Evolutionary conservation across 2,888 invertebrate species (phyloP).

Genomic region (Eristalinus sepulchralis): DNA sequence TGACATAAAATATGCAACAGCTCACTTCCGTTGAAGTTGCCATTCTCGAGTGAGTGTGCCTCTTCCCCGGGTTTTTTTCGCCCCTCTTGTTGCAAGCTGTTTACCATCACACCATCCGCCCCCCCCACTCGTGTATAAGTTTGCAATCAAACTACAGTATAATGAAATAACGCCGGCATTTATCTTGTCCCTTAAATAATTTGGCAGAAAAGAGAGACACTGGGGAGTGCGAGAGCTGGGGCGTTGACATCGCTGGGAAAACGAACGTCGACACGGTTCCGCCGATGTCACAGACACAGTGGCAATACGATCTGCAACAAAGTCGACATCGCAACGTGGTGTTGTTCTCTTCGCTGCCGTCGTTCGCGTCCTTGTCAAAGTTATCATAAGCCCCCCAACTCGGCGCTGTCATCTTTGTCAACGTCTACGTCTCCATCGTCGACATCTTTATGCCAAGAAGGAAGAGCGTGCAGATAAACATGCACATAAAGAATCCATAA

Average conservation of each 20-base stretch:
- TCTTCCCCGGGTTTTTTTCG: not conserved
- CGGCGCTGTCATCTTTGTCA: not conserved
- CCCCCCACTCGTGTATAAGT: not conserved
- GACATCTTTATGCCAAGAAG: conserved; percentile 17
- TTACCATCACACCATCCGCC: not conserved
- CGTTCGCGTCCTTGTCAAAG: not conserved
- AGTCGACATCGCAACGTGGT: conserved; percentile 22
- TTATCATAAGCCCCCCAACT: not conserved
- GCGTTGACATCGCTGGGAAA: conserved; percentile 37
- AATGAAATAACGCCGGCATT: conserved; percentile 68
- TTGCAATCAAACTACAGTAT: conserved; percentile 59
- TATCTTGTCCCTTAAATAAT: conserved; percentile 68
- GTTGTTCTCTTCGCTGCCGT: conserved; percentile 10
- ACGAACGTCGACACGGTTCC: conserved; percentile 16
- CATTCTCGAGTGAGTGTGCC: not conserved
- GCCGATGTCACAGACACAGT: conserved; percentile 8
- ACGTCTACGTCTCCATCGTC: conserved; percentile 14
- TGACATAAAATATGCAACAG: conserved; percentile 61
- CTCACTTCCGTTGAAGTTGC: conserved; percentile 30
- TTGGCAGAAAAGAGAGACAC: not conserved
- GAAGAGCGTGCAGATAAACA: conserved; percentile 47
- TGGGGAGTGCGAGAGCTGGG: not conserved
- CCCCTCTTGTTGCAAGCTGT: conserved; percentile 6
- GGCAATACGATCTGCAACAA: conserved; percentile 50
- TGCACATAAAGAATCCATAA: conserved; percentile 68